Evolutionary conservation across 2,888 invertebrate species (phyloP).

Genomic region (Pherbina coryleti): DNA sequence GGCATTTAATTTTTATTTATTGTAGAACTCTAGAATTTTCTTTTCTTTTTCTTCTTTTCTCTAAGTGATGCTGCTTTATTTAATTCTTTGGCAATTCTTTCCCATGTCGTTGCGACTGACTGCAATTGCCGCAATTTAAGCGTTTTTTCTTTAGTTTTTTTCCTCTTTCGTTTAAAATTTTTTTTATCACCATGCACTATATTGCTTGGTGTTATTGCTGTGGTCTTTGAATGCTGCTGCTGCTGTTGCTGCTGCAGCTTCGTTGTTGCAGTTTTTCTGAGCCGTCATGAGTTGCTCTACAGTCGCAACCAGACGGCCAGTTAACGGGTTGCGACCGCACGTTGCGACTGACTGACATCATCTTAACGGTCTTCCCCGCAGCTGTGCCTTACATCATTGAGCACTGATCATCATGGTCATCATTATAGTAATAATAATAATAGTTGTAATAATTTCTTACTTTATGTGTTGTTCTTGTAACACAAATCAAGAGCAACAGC

Average conservation of each 20-base stretch:
- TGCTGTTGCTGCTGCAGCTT: background rate
- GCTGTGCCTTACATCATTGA: slow-evolving; percentile 27
- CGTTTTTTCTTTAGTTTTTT: background rate
- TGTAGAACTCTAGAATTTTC: slow-evolving; percentile 1
- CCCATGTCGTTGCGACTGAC: background rate
- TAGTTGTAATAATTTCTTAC: background rate
- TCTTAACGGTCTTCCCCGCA: slow-evolving; percentile 13
- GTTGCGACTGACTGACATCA: slow-evolving; percentile 13
- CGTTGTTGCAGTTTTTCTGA: background rate
- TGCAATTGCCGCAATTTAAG: slow-evolving; percentile 22
- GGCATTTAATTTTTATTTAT: slow-evolving; percentile 11
- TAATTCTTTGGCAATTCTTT: background rate
- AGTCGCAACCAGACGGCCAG: background rate
- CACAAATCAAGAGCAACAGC: background rate
- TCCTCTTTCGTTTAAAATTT: background rate
- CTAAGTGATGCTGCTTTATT: background rate
- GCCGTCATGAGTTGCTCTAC: background rate
- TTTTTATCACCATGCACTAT: background rate
- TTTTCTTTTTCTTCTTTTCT: background rate
- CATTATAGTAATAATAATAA: slow-evolving; percentile 16
- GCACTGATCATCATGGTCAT: slow-evolving; percentile 1
- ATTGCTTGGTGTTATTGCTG: background rate
- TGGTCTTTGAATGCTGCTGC: background rate
- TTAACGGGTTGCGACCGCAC: slow-evolving; percentile 23
- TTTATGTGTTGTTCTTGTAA: slow-evolving; percentile 14